These are phyloP conservation scores for Drosophila affinis DNA, from an alignment of 2,888 invertebrate species.

Conservation along the genomic window DNA sequence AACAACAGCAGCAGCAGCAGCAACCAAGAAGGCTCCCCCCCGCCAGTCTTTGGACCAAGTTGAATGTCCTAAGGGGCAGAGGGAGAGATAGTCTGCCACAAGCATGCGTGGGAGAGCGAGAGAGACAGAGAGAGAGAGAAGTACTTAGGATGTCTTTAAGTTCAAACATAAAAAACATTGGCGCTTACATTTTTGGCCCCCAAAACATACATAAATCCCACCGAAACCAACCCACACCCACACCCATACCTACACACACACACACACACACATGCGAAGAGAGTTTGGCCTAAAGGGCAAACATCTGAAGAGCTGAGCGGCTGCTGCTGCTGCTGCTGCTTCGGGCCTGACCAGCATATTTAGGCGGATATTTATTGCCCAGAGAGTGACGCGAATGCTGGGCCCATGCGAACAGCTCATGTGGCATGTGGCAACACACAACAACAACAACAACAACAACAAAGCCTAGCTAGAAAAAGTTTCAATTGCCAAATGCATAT, in stretches of 20 bases:
- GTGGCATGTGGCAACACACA: slow-evolving; percentile 19
- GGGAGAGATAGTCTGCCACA: slow-evolving; percentile 9
- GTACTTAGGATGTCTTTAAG: slow-evolving; percentile 76
- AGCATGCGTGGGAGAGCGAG: slow-evolving; percentile 22
- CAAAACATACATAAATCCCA: slow-evolving; percentile 71
- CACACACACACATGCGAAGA: slow-evolving; percentile 30
- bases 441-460: no score
- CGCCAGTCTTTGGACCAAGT: slow-evolving; percentile 46
- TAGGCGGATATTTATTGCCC: slow-evolving; percentile 76
- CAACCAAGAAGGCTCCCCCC: slow-evolving; percentile 32
- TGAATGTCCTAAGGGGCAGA: slow-evolving; percentile 62
- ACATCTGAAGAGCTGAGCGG: slow-evolving; percentile 33
- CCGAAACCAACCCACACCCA: slow-evolving; percentile 47
- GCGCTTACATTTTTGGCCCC: slow-evolving; percentile 66
- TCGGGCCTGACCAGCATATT: slow-evolving; percentile 74
- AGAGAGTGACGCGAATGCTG: slow-evolving; percentile 46
- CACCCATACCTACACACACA: not conserved
- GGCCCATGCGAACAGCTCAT: slow-evolving; percentile 14
- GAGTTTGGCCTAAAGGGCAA: slow-evolving; percentile 71
- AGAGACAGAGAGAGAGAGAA: slow-evolving; percentile 12
- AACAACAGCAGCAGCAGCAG: slow-evolving; percentile 60
- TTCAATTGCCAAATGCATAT: slow-evolving; percentile 75
- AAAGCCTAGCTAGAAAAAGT: slow-evolving; percentile 43
- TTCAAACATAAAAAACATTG: slow-evolving; percentile 75
- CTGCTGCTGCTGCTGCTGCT: slow-evolving; percentile 28